Conservation (phyloP, 2,888 invertebrate species). For the Tetranychus piercei region DNA sequence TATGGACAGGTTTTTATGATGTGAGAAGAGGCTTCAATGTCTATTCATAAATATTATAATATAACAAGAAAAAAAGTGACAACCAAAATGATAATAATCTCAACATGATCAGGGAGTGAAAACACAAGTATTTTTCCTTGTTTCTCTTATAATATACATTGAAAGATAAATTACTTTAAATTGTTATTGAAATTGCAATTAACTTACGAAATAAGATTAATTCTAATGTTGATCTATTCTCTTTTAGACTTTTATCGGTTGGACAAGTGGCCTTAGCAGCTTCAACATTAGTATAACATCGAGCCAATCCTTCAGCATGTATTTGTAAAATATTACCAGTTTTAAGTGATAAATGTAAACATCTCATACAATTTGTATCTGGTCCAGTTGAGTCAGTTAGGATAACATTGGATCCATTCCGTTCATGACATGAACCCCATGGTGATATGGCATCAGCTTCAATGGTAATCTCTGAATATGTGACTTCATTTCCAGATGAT, state of each 20-base stretch:
- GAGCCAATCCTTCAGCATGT: conserved; percentile 42
- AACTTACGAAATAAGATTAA: conserved; percentile 45
- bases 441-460: conserved; percentile 46
- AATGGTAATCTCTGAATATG: conserved; percentile 44
- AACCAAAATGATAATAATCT: no score
- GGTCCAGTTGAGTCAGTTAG: conserved; percentile 41
- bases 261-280: conserved; percentile 43
- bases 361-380: conserved; percentile 40
- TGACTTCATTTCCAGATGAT: conserved; percentile 33
- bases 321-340: conserved; percentile 45
- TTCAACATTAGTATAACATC: conserved; percentile 44
- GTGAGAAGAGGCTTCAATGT: no score
- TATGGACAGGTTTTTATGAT: no score
- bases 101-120: no score
- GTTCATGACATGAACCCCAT: conserved; percentile 46
- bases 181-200: neutral
- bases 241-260: conserved; percentile 33
- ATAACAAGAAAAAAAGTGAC: no score
- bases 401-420: conserved; percentile 44
- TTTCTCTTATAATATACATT: no score
- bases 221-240: conserved; percentile 31
- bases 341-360: conserved; percentile 42
- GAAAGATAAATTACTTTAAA: no score
- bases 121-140: no score
- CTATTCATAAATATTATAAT: no score